Conservation (phyloP, 1,140 invertebrate species). For the Anadara kagoshimensis region DNA sequence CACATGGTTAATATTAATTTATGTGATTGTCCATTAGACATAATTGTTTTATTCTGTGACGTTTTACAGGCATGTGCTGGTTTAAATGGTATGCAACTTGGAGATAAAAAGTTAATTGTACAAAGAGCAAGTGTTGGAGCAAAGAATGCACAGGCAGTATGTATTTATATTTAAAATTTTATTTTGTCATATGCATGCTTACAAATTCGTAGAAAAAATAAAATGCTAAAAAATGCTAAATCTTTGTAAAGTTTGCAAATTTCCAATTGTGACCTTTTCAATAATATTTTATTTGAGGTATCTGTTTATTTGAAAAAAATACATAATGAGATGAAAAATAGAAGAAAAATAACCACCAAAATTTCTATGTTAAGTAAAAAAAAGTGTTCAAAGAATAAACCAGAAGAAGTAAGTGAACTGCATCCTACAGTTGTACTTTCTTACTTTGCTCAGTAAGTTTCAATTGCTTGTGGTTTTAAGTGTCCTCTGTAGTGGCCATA, state of each 20-base stretch:
- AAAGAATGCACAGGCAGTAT: conserved; percentile 80
- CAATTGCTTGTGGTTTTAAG: too few species aligned
- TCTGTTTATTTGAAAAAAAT: neutral
- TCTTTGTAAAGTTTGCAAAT: neutral
- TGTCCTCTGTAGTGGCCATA: too few species aligned
- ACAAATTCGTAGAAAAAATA: neutral
- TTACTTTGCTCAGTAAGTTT: too few species aligned
- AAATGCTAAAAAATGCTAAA: neutral
- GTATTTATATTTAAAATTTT: conserved; percentile 2
- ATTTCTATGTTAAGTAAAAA: too few species aligned
- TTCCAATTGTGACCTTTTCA: neutral
- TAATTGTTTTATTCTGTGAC: too few species aligned
- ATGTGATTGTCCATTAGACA: too few species aligned
- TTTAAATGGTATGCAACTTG: conserved; percentile 99
- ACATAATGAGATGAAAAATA: neutral
- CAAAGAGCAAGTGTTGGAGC: conserved; percentile 81
- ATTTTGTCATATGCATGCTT: too few species aligned
- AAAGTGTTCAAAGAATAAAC: too few species aligned
- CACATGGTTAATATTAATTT: too few species aligned
- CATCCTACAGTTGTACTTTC: too few species aligned
- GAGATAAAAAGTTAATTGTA: conserved; percentile 99
- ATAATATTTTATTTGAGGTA: neutral
- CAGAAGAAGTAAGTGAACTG: too few species aligned
- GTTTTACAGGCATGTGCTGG: conserved; percentile 94
- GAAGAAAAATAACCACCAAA: too few species aligned